These are phyloP conservation scores for Paratilapia polleni DNA, from an alignment of 2,113 vertebrate species.

Conservation along the genomic window DNA sequence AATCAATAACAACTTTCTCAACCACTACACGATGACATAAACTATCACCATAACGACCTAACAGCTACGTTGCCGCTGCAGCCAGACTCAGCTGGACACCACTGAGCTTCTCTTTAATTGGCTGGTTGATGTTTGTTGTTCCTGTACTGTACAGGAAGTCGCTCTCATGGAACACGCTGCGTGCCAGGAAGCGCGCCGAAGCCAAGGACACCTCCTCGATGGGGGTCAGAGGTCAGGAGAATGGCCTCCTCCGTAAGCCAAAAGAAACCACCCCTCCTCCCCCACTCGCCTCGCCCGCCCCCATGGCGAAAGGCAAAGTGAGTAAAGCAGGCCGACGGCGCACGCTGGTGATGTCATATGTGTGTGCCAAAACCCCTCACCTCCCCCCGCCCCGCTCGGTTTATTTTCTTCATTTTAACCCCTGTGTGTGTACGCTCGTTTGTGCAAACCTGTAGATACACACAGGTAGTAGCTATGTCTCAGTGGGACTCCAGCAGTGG, in stretches of 20 bases:
- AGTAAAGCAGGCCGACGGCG: conserved; percentile 83
- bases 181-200: conserved; percentile 95
- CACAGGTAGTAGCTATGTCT: not conserved
- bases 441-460: not conserved
- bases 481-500: not conserved
- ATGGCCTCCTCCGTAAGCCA: conserved; percentile 92
- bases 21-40: not conserved
- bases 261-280: conserved; percentile 80
- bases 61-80: conserved; percentile 11
- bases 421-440: not conserved
- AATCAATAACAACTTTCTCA: not conserved
- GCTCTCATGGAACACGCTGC: conserved; percentile 99
- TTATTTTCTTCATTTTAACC: conserved; percentile 32
- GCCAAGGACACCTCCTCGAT: conserved; percentile 83
- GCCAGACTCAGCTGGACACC: conserved; percentile 24
- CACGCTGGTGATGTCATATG: conserved; percentile 49
- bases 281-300: conserved; percentile 83
- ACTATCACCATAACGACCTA: not conserved
- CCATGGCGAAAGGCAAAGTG: conserved; percentile 93
- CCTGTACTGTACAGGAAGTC: conserved; percentile 94
- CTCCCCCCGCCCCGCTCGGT: not conserved
- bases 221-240: conserved; percentile 89
- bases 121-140: conserved; percentile 87
- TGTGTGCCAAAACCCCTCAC: conserved; percentile 45
- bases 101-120: conserved; percentile 67